phyloP scores from a whole-genome alignment of 2,888 invertebrate species.

The Pterostichus madidus region DNA sequence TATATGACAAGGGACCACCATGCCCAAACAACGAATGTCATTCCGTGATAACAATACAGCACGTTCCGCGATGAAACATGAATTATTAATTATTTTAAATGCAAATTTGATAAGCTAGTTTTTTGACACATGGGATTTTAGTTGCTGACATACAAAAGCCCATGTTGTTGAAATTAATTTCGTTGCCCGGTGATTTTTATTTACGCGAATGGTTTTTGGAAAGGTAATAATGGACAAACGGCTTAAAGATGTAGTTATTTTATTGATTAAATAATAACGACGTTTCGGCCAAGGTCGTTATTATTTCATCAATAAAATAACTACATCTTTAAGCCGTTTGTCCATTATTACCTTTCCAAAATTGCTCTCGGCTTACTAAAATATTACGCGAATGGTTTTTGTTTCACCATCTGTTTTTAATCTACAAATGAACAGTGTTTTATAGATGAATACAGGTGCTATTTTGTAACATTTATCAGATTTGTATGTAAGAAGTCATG shows the following conservation, averaged over 20 bases:
- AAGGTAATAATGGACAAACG: too few species aligned
- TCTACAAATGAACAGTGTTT: slow-evolving; percentile 23
- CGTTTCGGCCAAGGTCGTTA: too few species aligned
- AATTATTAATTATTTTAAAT: slow-evolving; percentile 57
- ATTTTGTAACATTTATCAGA: slow-evolving; percentile 49
- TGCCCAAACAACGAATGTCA: slow-evolving; percentile 54
- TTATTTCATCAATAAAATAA: too few species aligned
- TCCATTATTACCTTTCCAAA: too few species aligned
- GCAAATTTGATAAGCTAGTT: slow-evolving; percentile 46
- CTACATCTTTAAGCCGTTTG: too few species aligned
- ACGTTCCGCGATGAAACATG: slow-evolving; percentile 47
- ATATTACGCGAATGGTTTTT: neutral
- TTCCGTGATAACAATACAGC: slow-evolving; percentile 47
- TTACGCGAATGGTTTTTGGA: neutral
- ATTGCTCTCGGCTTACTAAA: too few species aligned
- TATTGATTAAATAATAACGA: too few species aligned
- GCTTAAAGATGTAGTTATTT: too few species aligned
- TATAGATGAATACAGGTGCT: slow-evolving; percentile 7
- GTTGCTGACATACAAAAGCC: slow-evolving; percentile 5
- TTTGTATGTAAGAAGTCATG: slow-evolving; percentile 13
- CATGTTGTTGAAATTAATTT: slow-evolving; percentile 6
- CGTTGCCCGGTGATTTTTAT: neutral
- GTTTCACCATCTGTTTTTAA: neutral
- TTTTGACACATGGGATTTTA: slow-evolving; percentile 21
- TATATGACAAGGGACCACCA: slow-evolving; percentile 54